These are phyloP conservation scores for Hydrolagus colliei DNA, from an alignment of 2,797 vertebrate genomes.

Conservation along the genomic window DNA sequence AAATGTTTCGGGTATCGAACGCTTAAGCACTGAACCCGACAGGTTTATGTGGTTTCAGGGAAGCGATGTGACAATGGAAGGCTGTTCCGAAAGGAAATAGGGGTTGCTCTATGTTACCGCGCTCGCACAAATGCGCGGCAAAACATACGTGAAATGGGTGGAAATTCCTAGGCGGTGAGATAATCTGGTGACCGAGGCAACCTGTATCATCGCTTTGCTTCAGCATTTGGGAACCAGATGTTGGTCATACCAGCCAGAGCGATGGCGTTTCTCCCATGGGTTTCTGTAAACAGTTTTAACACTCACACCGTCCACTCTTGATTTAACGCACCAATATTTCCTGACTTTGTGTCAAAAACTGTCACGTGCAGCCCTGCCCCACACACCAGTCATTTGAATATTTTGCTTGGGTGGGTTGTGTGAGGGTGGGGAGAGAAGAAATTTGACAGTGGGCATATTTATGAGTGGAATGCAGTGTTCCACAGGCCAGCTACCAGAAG, in stretches of 20 bases:
- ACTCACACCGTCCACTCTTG: neutral
- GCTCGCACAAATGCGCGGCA: neutral
- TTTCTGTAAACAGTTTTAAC: neutral
- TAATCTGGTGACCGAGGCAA: neutral
- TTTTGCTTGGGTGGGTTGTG: neutral
- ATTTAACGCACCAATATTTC: neutral
- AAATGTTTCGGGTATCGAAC: neutral
- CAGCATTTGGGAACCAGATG: constrained; percentile 36
- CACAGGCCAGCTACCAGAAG: neutral
- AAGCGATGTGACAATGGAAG: neutral
- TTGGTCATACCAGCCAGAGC: constrained; percentile 31
- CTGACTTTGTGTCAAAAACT: neutral
- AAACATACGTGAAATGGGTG: neutral
- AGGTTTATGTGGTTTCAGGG: neutral
- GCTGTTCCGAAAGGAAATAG: neutral
- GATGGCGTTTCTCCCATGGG: constrained; percentile 14
- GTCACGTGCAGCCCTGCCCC: neutral
- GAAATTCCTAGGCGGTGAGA: neutral
- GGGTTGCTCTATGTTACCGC: neutral
- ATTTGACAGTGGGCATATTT: neutral
- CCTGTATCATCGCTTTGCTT: constrained; percentile 32
- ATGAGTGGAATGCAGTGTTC: neutral
- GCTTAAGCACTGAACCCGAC: neutral
- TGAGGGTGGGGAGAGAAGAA: neutral
- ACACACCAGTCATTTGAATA: neutral